phyloP scores from a whole-genome alignment of 2,113 vertebrate genomes.

The Trematocara marginatum region DNA sequence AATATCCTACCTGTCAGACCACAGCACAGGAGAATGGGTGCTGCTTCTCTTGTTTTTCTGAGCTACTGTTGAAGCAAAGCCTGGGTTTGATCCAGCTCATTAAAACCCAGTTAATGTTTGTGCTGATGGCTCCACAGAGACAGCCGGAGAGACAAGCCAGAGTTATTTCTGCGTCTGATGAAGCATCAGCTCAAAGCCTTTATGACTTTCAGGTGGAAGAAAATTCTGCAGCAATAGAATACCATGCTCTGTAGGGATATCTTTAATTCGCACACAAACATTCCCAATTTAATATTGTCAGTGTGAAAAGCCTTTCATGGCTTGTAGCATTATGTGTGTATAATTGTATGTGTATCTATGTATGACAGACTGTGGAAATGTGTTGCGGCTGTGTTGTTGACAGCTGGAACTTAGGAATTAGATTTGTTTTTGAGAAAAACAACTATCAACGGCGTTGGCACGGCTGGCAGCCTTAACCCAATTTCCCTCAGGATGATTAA shows the following conservation, averaged over 20 bases:
- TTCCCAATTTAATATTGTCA: constrained; percentile 23
- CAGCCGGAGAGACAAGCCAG: constrained; percentile 30
- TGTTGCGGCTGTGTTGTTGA: neutral
- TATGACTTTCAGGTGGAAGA: constrained; percentile 39
- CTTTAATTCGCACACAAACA: constrained; percentile 26
- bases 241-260: constrained; percentile 11
- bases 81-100: constrained; percentile 63
- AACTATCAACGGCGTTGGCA: neutral
- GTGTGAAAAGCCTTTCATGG: constrained; percentile 3
- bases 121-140: constrained; percentile 56
- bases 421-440: constrained; percentile 34
- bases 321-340: neutral
- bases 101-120: constrained; percentile 64
- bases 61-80: constrained; percentile 23
- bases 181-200: constrained; percentile 36
- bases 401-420: constrained; percentile 28
- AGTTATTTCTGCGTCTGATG: constrained; percentile 43
- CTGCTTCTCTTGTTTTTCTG: neutral
- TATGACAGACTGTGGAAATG: neutral
- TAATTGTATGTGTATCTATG: neutral
- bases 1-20: neutral
- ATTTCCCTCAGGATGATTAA: too few relatives aligned
- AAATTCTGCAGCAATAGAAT: constrained; percentile 17
- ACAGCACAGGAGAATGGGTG: neutral
- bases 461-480: too few relatives aligned